Base-by-base conservation (phyloP, 2,113 vertebrate genomes). In the Pygoscelis antarcticus region DNA sequence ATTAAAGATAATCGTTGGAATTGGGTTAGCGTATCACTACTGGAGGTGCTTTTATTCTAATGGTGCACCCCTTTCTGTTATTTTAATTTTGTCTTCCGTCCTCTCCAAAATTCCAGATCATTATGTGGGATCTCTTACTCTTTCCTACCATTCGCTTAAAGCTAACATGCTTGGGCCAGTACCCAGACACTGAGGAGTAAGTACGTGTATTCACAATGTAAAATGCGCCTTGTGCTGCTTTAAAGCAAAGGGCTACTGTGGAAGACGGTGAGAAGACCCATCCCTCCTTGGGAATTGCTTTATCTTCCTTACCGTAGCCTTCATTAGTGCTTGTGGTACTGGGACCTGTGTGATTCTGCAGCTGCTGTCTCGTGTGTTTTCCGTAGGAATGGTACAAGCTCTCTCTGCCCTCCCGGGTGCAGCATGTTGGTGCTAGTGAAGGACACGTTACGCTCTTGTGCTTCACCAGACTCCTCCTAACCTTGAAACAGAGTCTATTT, bases 391-490 rank as follows among this genome's bases (percentile, higher is more conserved):
- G 30, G 58, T 47, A 20, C 11, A 16, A 52, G 32, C 30, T 34
- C 27, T 25, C 13, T 23, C 52, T 81, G 51, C 42, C 3, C 1
- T 60, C 12, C 3, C 1, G 2, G 27, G 16, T 46, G 30, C 34
- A 51, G 32, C 2, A 1, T 16, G 15, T 34, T 36, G 57, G 16
- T 32, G 54, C 27, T 11, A 2, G 38, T 5, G 21, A 65, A 78
- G 80, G 65, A 47, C 12, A 1, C 1, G 0, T 19, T 40, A 16
- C 1, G 2, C 8, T 58, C 27, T 34, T 44, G 66, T 34, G 49
- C 60, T 87, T 79, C 44, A 10, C 27, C 52, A 13, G 25, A 10
- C 42, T 46, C 22, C 51, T 94, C 21, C 60, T n/a, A 40, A 74
- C 58, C 71, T 47, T 92, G 51, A 21, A 27, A 14, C 26, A 9